Evolutionary conservation across 2,888 invertebrate genomes (phyloP).

Genomic region (Hydroisotoma schaefferi): DNA sequence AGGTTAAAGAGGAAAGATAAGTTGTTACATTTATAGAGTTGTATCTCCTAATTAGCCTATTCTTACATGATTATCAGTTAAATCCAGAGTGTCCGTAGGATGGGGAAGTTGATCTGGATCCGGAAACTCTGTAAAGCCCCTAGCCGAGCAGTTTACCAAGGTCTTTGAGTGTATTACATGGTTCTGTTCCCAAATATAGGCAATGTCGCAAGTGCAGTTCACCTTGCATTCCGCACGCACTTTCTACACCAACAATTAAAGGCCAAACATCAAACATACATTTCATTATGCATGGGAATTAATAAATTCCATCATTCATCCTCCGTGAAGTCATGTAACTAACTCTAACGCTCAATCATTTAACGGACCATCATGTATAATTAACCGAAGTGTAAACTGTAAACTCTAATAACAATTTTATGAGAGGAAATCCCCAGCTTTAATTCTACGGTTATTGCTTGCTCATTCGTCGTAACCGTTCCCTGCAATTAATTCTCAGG

Average conservation of each 20-base stretch:
- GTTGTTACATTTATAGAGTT: neutral
- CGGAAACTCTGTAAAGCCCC: slow-evolving; percentile 61
- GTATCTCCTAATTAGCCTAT: slow-evolving; percentile 36
- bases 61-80: slow-evolving; percentile 65
- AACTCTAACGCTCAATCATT: too few relatives aligned
- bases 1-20: too few relatives aligned
- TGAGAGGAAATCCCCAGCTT: too few relatives aligned
- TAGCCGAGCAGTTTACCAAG: slow-evolving; percentile 65
- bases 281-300: neutral
- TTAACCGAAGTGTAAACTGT: too few relatives aligned
- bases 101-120: slow-evolving; percentile 58
- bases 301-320: too few relatives aligned
- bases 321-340: too few relatives aligned
- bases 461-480: too few relatives aligned
- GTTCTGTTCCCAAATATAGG: slow-evolving; percentile 46
- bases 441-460: too few relatives aligned
- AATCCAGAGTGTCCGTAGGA: slow-evolving; percentile 63
- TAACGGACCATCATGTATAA: too few relatives aligned
- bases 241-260: slow-evolving; percentile 32
- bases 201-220: slow-evolving; percentile 44
- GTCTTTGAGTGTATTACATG: slow-evolving; percentile 56
- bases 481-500: too few relatives aligned
- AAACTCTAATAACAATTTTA: too few relatives aligned
- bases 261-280: neutral
- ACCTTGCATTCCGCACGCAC: slow-evolving; percentile 41